Conservation (phyloP, 2,797 vertebrate genomes). For the Sylvilagus floridanus region DNA sequence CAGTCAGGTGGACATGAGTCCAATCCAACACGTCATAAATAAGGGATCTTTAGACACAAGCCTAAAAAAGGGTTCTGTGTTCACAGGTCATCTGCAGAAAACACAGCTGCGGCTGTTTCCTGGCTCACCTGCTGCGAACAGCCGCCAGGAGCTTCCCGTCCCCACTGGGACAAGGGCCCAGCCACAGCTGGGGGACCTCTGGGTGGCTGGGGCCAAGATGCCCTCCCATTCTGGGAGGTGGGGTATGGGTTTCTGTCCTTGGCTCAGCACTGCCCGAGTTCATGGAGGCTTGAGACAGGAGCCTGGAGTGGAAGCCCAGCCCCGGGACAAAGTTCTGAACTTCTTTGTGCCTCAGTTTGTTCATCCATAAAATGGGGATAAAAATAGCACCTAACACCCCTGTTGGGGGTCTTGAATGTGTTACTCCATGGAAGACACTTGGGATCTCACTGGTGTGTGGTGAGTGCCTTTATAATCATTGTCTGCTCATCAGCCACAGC, state of each 20-base stretch:
- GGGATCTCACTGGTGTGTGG: not conserved
- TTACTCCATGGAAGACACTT: not conserved
- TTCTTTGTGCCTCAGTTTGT: not conserved
- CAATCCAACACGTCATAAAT: not conserved
- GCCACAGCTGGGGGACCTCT: not conserved
- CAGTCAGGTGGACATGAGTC: not conserved
- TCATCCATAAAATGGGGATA: not conserved
- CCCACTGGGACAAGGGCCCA: too few relatives aligned
- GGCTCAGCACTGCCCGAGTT: not conserved
- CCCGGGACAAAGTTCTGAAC: not conserved
- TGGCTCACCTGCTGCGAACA: not conserved
- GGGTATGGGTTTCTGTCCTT: not conserved
- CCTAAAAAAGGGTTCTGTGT: too few relatives aligned
- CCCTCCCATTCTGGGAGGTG: not conserved
- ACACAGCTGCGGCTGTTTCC: not conserved
- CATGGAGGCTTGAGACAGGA: not conserved
- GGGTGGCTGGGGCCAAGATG: not conserved
- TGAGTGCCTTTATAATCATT: not conserved
- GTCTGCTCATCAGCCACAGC: not conserved
- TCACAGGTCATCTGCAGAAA: too few relatives aligned
- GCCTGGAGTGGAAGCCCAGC: not conserved
- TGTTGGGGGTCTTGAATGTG: not conserved
- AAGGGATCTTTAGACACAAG: too few relatives aligned
- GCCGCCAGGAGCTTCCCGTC: not conserved
- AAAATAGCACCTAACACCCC: not conserved